These are phyloP conservation scores for Falco concolor DNA, from an alignment of 2,797 vertebrate species.

Conservation along the genomic window DNA sequence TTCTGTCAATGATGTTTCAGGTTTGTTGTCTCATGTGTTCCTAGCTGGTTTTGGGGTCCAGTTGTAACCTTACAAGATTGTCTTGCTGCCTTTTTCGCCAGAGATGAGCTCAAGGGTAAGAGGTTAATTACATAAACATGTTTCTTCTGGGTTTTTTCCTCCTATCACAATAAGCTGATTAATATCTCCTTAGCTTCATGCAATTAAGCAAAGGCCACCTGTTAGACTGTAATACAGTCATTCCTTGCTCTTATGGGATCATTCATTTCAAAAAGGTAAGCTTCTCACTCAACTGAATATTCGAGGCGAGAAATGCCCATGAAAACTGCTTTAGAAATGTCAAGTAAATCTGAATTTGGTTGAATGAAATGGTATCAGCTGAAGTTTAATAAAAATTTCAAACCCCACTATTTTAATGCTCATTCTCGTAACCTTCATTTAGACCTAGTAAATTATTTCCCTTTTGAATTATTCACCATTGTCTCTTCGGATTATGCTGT, in stretches of 20 bases:
- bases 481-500: neutral
- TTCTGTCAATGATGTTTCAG: slow-evolving; percentile 78
- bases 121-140: slow-evolving; percentile 4
- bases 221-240: neutral
- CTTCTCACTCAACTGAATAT: neutral
- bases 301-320: neutral
- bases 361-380: neutral
- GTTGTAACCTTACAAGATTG: slow-evolving; percentile 98
- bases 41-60: slow-evolving; percentile 99
- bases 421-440: neutral
- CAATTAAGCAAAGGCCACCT: neutral
- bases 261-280: slow-evolving; percentile 38
- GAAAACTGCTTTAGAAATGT: neutral
- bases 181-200: neutral
- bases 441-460: neutral
- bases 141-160: neutral
- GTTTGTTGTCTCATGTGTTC: slow-evolving; percentile 79
- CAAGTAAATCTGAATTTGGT: neutral
- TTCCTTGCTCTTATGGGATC: neutral
- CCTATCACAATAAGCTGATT: neutral
- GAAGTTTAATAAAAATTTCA: neutral
- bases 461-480: neutral
- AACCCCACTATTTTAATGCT: neutral
- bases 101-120: slow-evolving; percentile 98
- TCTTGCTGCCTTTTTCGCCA: slow-evolving; percentile 96